Percentiles rank a stretch among this genome's conserved stretches.
These are phyloP conservation scores for Lumbricus terrestris DNA, from an alignment of 2,888 invertebrate species.

Conservation along the genomic window DNA sequence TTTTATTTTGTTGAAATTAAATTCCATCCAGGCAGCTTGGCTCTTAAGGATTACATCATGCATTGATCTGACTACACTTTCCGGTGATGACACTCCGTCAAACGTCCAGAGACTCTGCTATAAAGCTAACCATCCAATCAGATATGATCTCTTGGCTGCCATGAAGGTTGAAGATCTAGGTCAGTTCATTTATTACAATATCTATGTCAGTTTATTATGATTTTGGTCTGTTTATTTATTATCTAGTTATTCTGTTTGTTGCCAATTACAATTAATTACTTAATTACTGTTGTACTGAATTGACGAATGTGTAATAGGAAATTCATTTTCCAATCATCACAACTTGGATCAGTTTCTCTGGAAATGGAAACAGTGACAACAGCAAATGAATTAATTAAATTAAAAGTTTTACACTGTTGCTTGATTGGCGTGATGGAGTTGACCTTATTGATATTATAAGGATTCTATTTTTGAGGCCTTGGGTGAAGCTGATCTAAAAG, in stretches of 20 bases:
- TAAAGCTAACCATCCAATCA: slow-evolving; percentile 67
- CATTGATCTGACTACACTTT: slow-evolving; percentile 89
- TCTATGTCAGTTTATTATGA: background rate
- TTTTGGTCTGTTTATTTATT: background rate
- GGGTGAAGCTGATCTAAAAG: too few relatives aligned
- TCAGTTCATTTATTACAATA: slow-evolving; percentile 29
- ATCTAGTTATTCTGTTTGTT: background rate
- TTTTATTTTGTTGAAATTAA: background rate
- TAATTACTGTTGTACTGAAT: background rate
- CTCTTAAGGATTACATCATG: slow-evolving; percentile 77
- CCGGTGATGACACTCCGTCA: slow-evolving; percentile 69
- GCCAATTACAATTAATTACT: background rate
- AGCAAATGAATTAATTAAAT: too few relatives aligned
- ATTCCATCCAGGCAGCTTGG: slow-evolving; percentile 64
- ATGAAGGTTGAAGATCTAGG: slow-evolving; percentile 51
- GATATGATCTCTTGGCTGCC: slow-evolving; percentile 54
- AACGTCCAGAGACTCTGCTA: slow-evolving; percentile 79
- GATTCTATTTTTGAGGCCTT: too few relatives aligned
- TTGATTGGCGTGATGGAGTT: too few relatives aligned
- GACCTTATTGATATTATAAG: too few relatives aligned
- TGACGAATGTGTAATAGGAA: background rate
- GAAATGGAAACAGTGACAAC: too few relatives aligned
- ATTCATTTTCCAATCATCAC: too few relatives aligned
- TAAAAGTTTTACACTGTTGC: too few relatives aligned
- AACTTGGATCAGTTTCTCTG: too few relatives aligned